Evolutionary conservation across 2,113 vertebrate genomes (phyloP).

Genomic region (Ceuthmochares aereus): DNA sequence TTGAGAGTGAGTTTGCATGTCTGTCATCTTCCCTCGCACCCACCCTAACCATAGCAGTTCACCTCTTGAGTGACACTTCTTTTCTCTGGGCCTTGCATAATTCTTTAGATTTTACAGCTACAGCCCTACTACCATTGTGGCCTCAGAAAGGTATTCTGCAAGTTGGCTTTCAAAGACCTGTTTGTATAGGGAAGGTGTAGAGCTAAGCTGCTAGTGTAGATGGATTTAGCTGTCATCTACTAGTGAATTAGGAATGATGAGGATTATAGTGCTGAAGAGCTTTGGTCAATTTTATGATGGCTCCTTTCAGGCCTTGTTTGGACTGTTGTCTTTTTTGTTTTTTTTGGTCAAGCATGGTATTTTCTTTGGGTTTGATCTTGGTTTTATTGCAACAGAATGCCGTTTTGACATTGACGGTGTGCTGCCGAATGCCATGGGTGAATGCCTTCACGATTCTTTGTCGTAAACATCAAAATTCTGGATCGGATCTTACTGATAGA

Average conservation of each 20-base stretch:
- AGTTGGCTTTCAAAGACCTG: not conserved
- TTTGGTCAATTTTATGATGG: not conserved
- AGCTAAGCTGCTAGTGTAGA: not conserved
- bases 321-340: not conserved
- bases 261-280: not conserved
- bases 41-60: not conserved
- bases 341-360: not conserved
- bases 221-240: not conserved
- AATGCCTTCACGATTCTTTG: not conserved
- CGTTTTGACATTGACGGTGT: not conserved
- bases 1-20: not conserved
- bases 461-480: not conserved
- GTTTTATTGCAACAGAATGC: not conserved
- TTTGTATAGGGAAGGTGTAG: not conserved
- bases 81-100: not conserved
- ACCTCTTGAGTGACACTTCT: not conserved
- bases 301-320: not conserved
- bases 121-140: not conserved
- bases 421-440: not conserved
- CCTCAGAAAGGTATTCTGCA: not conserved
- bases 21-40: not conserved
- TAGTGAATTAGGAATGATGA: not conserved
- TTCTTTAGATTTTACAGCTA: not conserved
- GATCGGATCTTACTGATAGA: not conserved
- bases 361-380: not conserved